Base-by-base conservation (phyloP, 2,888 invertebrate genomes). In the Dimorphilus gyrociliatus region DNA sequence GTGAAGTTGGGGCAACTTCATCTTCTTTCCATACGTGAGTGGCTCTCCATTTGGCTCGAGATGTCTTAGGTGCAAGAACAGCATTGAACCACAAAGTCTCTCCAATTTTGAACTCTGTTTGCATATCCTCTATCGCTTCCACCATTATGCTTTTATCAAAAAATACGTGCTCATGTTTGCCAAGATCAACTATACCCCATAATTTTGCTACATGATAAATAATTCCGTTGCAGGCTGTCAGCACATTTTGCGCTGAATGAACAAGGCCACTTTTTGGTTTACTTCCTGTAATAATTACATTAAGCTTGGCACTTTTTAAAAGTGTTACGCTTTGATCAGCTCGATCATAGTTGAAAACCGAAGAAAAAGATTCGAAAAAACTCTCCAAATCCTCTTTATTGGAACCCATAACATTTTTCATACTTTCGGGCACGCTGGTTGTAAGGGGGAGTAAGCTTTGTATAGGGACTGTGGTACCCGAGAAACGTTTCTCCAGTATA, bases 131-230 rank as follows among this genome's bases (percentile, higher is more conserved):
- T 33, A 58, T 46, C 16, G 47, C 45, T 32, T 52, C 50, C 3
- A 48, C 47, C 45, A 45, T 45, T 36, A 62, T 60, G 15, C 55
- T 56, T 32, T 55, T 46, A 36, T 63, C 63, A 34, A 63, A 62
- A 36, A 63, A 63, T 10, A 63, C 62, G 41, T 63, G 63, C 39
- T 63, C 63, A 44, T 63, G 62, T 34, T 53, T 51, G 3, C 61
- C 63, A n/a, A 63, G 45, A 40, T 63, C 62, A 21, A 63, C 54
- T 26, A 60, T 60, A 16, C 60, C 58, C 63, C 63, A 62, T 13
- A 63, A 41, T 41, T 63, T 59, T 17, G 63, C 60, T 24, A 63
- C 54, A 44, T 63, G 61, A 38, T 55, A 61, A 19, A 61, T 48
- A 30, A 54, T 50, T 3, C 61, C 61, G 35, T 55, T 55, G 4